These are phyloP conservation scores for Ciconia maguari DNA, from an alignment of 2,113 vertebrate species.

Conservation along the genomic window DNA sequence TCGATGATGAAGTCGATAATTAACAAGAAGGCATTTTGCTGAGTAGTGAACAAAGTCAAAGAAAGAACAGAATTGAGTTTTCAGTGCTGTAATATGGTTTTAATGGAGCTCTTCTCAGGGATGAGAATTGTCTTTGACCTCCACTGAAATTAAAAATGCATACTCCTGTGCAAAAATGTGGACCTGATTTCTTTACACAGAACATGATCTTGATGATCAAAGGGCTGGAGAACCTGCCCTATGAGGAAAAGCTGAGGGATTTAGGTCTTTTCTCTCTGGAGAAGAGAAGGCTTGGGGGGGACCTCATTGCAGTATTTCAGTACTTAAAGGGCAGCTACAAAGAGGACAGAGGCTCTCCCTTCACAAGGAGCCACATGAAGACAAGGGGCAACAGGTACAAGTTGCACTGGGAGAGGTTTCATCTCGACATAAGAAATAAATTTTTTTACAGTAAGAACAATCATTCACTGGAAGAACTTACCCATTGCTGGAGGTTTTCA, in stretches of 20 bases:
- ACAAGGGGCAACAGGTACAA: neutral
- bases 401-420: neutral
- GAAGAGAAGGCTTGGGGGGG: neutral
- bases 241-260: neutral
- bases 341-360: neutral
- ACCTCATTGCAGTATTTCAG: neutral
- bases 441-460: neutral
- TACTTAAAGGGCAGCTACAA: neutral
- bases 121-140: neutral
- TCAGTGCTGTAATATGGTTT: conserved; percentile 1
- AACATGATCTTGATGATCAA: neutral
- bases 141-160: conserved; percentile 24
- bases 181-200: neutral
- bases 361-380: neutral
- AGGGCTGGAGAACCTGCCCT: neutral
- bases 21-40: conserved; percentile 55
- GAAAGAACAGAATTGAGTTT: conserved; percentile 25
- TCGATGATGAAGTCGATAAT: conserved; percentile 49
- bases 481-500: neutral
- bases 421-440: fast-evolving
- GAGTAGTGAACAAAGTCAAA: conserved; percentile 57
- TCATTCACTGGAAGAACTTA: neutral
- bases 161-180: neutral
- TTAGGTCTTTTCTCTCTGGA: neutral
- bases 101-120: conserved; percentile 27